phyloP scores from a whole-genome alignment of 2,888 invertebrate species.

The Amblyjoppa fuscipennis region DNA sequence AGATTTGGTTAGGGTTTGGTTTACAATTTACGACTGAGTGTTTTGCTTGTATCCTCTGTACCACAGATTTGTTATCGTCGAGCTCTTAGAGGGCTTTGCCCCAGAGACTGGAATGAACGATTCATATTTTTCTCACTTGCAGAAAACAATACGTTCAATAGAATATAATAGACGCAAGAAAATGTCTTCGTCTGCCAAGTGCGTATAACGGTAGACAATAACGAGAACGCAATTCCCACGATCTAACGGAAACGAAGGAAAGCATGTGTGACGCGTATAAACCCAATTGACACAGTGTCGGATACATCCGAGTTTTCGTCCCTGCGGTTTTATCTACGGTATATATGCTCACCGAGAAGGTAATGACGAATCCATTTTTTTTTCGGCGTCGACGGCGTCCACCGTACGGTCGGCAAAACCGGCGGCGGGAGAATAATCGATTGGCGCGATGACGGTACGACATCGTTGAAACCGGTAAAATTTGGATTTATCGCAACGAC shows the following conservation, averaged over 20 bases:
- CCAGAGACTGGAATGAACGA: no score
- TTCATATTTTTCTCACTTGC: no score
- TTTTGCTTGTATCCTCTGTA: no score
- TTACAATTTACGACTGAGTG: no score
- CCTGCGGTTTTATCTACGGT: neutral
- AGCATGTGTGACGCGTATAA: neutral
- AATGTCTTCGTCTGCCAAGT: neutral
- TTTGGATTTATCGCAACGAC: slow-evolving; percentile 39
- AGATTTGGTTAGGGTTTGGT: no score
- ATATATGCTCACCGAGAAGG: slow-evolving; percentile 86
- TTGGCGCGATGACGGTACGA: slow-evolving; percentile 35
- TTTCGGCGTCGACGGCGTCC: slow-evolving; percentile 88
- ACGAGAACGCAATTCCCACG: neutral
- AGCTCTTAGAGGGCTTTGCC: no score
- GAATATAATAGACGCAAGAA: neutral
- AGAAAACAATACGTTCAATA: no score
- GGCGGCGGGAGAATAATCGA: slow-evolving; percentile 70
- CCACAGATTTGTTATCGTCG: no score
- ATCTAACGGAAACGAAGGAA: neutral
- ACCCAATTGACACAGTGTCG: neutral
- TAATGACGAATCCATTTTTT: slow-evolving; percentile 92
- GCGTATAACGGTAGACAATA: slow-evolving; percentile 10
- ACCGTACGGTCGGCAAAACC: slow-evolving; percentile 69
- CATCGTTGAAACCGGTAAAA: slow-evolving; percentile 33
- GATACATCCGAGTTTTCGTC: neutral